Percentiles rank a stretch among this genome's conserved stretches.
These are phyloP conservation scores for Rhogogaster chlorosoma DNA, from an alignment of 2,888 invertebrate species.

Conservation along the genomic window DNA sequence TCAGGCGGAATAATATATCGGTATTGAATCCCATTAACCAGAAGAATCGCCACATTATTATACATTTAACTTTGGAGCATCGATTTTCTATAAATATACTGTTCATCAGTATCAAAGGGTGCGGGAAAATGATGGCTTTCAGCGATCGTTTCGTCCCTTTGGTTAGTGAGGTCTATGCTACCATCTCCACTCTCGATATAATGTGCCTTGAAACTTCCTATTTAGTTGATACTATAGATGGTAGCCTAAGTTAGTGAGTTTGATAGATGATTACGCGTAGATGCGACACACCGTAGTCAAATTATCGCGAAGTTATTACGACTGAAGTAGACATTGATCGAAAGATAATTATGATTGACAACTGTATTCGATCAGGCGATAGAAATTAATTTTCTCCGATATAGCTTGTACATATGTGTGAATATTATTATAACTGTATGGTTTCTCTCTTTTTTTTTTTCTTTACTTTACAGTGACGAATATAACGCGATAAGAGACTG, in stretches of 20 bases:
- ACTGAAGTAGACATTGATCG: background rate
- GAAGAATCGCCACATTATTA: background rate
- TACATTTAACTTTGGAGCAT: background rate
- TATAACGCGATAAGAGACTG: background rate
- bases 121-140: background rate
- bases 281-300: background rate
- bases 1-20: background rate
- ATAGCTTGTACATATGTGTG: background rate
- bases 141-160: background rate
- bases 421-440: background rate
- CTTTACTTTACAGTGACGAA: background rate
- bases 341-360: background rate
- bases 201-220: background rate
- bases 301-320: background rate
- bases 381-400: background rate
- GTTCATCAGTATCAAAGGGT: background rate
- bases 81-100: conserved; percentile 31
- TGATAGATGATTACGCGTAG: background rate
- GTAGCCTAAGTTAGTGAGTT: background rate
- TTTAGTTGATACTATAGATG: background rate
- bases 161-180: background rate
- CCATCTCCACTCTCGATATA: background rate
- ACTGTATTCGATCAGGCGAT: background rate
- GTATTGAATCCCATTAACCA: background rate
- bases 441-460: background rate